phyloP scores from a whole-genome alignment of 2,113 vertebrate genomes.

The Gavialis gangeticus region DNA sequence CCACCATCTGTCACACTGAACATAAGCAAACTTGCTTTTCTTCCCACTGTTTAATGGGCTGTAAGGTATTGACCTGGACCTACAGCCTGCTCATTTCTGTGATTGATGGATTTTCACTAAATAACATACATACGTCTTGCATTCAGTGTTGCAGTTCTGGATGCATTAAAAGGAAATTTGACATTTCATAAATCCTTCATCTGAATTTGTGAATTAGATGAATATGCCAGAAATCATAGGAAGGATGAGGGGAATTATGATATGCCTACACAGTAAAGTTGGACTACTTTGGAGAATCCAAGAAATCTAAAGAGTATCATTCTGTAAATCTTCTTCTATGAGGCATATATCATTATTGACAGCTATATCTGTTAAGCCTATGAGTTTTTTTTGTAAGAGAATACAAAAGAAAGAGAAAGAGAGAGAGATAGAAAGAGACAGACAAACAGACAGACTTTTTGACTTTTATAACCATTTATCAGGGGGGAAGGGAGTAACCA shows the following conservation, averaged over 20 bases:
- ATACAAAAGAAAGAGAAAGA: background rate
- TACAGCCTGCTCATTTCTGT: conserved; percentile 64
- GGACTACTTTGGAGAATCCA: background rate
- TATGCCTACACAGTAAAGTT: background rate
- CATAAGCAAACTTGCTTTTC: conserved; percentile 69
- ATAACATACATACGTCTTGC: conserved; percentile 50
- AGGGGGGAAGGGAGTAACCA: too few species aligned
- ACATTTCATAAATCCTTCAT: conserved; percentile 58
- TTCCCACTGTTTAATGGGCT: conserved; percentile 79
- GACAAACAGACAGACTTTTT: too few species aligned
- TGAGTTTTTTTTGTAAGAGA: background rate
- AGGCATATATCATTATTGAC: background rate
- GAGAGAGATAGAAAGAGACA: background rate
- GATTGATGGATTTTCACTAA: conserved; percentile 71
- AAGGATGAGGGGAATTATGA: conserved; percentile 4
- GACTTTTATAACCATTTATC: too few species aligned
- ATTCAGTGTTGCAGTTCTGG: conserved; percentile 56
- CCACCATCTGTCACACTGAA: conserved; percentile 60
- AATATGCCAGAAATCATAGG: conserved; percentile 27
- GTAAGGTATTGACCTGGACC: conserved; percentile 74
- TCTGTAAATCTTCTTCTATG: background rate
- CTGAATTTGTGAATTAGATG: conserved; percentile 26
- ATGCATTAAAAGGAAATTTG: conserved; percentile 52
- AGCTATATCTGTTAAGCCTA: background rate
- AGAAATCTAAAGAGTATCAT: background rate